Evolutionary conservation across 2,888 invertebrate genomes (phyloP).

Genomic region (Calephelis perditalis): DNA sequence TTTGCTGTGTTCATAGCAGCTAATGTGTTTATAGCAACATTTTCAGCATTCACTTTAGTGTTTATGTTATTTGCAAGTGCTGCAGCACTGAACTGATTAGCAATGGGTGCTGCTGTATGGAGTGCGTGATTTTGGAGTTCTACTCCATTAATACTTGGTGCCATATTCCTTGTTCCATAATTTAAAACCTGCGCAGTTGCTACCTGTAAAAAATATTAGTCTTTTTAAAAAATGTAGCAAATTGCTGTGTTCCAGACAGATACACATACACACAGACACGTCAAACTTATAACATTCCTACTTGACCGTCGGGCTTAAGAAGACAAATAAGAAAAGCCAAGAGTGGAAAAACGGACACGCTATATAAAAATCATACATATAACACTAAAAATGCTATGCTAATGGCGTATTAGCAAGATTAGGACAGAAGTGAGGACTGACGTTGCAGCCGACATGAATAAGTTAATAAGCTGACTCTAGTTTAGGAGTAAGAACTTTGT

Average conservation of each 20-base stretch:
- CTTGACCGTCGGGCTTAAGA: too few species aligned
- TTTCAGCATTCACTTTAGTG: slow-evolving; percentile 17
- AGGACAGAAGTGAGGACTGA: too few species aligned
- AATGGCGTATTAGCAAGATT: too few species aligned
- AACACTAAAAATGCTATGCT: too few species aligned
- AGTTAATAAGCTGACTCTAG: too few species aligned
- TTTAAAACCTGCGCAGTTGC: slow-evolving; percentile 35
- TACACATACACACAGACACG: not conserved
- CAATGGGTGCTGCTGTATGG: not conserved
- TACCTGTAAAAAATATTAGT: slow-evolving; percentile 33
- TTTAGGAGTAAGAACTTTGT: too few species aligned
- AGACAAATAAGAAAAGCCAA: too few species aligned
- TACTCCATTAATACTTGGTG: slow-evolving; percentile 12
- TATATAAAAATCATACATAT: too few species aligned
- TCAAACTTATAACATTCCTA: slow-evolving; percentile 15
- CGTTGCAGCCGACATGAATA: too few species aligned
- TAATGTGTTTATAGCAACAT: slow-evolving; percentile 5
- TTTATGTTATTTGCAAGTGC: slow-evolving; percentile 8
- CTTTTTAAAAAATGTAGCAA: not conserved
- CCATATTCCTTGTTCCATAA: slow-evolving; percentile 26
- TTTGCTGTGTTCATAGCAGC: slow-evolving; percentile 20
- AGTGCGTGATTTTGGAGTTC: slow-evolving; percentile 8
- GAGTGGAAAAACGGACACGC: too few species aligned
- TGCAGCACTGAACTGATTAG: not conserved
- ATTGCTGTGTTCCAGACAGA: too few species aligned